These are phyloP conservation scores for Amphilophus citrinellus DNA, from an alignment of 2,113 vertebrate genomes.

Conservation along the genomic window DNA sequence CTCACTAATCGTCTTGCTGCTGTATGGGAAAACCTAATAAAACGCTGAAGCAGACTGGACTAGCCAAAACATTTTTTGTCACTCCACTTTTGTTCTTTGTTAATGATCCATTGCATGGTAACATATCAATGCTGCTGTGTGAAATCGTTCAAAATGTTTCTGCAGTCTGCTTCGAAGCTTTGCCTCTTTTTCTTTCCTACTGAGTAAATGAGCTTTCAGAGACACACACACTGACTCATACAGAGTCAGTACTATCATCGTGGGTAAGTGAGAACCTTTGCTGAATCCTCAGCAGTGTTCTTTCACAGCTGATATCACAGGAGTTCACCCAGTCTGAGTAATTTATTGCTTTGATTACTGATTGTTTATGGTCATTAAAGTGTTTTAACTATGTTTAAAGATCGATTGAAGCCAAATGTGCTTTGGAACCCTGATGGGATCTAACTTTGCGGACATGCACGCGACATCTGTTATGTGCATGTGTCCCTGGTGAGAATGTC, in stretches of 20 bases:
- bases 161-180: constrained; percentile 15
- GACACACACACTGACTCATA: not conserved
- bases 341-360: not conserved
- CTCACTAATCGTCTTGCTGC: not conserved
- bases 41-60: constrained; percentile 12
- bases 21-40: constrained; percentile 63
- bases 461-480: not conserved
- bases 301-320: not conserved
- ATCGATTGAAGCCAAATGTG: not conserved
- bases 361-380: not conserved
- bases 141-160: constrained; percentile 7
- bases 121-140: constrained; percentile 27
- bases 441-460: not conserved
- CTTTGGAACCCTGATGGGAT: not conserved
- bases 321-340: not conserved
- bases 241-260: not conserved
- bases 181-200: not conserved
- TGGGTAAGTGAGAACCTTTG: not conserved
- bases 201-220: not conserved
- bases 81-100: constrained; percentile 38
- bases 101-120: constrained; percentile 33
- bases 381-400: constrained; percentile 1
- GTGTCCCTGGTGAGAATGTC: constrained; percentile 6
- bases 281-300: not conserved
- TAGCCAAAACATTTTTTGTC: constrained; percentile 14